A percentile compares a stretch with the other conserved stretches of the same genome.
Conservation (phyloP, 2,113 vertebrate species). For the Mormyrus lacerda region DNA sequence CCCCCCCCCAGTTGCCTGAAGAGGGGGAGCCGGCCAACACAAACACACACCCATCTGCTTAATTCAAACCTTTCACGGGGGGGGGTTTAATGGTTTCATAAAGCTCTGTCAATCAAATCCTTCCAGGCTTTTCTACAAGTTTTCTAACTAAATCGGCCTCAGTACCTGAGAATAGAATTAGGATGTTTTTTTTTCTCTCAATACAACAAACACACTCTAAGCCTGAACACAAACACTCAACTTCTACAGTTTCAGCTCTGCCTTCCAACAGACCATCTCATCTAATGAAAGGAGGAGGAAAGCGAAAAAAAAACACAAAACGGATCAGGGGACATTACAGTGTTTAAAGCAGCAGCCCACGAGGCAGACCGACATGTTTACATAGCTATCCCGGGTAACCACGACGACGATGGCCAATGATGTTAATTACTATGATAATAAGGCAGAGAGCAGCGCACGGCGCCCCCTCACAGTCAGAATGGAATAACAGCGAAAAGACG, state of each 20-base stretch:
- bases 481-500: neutral
- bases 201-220: neutral
- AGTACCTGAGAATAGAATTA: neutral
- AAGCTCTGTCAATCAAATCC: conserved; percentile 30
- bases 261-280: neutral
- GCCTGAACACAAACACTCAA: neutral
- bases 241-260: neutral
- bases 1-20: conserved; percentile 21
- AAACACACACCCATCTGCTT: conserved; percentile 44
- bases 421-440: neutral
- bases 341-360: neutral
- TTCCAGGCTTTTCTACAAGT: conserved; percentile 1
- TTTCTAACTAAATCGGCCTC: neutral
- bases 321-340: neutral
- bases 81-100: conserved; percentile 36
- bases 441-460: neutral
- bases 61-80: conserved; percentile 36
- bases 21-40: conserved; percentile 22
- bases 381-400: neutral
- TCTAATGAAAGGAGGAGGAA: neutral
- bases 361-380: neutral
- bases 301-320: neutral
- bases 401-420: neutral
- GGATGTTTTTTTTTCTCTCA: neutral
- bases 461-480: neutral